A percentile compares a stretch with the other conserved stretches of the same genome.
Conservation (phyloP, 1,140 invertebrate species). For the Venturia canescens region DNA sequence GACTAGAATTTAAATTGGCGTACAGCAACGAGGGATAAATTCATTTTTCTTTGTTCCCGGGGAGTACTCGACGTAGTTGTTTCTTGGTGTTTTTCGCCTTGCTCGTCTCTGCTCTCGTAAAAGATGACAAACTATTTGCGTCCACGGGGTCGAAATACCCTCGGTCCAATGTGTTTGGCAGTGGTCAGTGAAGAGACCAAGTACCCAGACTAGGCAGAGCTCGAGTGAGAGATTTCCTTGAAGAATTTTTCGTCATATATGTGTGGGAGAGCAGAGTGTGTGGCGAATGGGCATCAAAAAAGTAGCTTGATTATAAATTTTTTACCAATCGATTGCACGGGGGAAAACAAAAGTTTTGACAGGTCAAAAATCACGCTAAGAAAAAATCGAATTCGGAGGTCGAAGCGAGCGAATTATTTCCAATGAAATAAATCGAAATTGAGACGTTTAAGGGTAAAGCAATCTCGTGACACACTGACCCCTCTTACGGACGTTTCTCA, state of each 20-base stretch:
- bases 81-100: neutral
- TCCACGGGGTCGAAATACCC: slow-evolving; percentile 15
- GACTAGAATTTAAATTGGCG: neutral
- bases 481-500: no score
- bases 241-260: slow-evolving; percentile 8
- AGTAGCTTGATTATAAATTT: no score
- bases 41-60: neutral
- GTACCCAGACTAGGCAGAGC: neutral
- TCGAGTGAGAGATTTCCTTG: slow-evolving; percentile 26
- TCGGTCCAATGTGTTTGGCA: slow-evolving; percentile 30
- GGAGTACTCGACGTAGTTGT: neutral
- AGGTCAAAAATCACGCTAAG: no score
- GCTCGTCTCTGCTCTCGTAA: no score
- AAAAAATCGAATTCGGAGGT: no score
- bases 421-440: no score
- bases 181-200: slow-evolving; percentile 22
- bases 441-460: no score
- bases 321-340: no score
- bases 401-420: no score
- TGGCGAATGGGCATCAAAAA: neutral
- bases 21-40: slow-evolving; percentile 14
- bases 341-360: no score
- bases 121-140: slow-evolving; percentile 30
- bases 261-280: neutral
- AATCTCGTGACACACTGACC: no score